Evolutionary conservation across 1,140 invertebrate species (phyloP), one percentile per base, ranked within the genome.

Genomic region (Melitaea cinxia): DNA sequence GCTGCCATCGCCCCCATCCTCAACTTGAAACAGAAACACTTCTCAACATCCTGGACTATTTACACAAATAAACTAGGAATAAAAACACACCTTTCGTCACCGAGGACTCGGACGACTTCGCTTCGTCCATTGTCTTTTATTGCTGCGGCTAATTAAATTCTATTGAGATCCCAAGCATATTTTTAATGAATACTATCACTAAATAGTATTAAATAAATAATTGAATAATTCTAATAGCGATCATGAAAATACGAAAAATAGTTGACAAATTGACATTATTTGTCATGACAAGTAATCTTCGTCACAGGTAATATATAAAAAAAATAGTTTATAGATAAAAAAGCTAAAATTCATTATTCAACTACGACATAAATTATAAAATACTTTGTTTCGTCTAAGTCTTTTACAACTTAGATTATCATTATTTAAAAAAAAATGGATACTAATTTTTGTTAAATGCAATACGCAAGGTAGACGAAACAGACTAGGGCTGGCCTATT

Each of bases 11-110:
- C 67, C 74, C 63, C 61, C 78, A 57, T 63, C 79, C 49, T 86
- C 82, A 68, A 80, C 85, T 90, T 85, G 67, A 86, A 90, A 88
- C 73, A 85, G 78, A 83, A 87, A 85, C 66, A 83, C 71, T 77
- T 75, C 74, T 83, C 77, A 88, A 78, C 74, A 64, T 78, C 75
- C 74, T 73, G 68, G 45, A 71, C 67, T 30, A 70, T 60, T 65
- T 45, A 49, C 52, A 73, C 47, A 66, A 69, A 62, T 68, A 39
- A 61, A 67, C 54, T 49, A 69, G 62, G 17, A 73, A 58, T 19
- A 9, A 75, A 81, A 82, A 88, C 85, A 85, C 73, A 90, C 85
- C 85, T 86, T 85, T 80, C 14, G 65, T 39, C 10, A 77, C 79
- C 49, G 73, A 61, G 21, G 77, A 65, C 23, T 83, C 84, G 42